Conservation (phyloP, 2,888 invertebrate genomes). For the Fabriciana adippe region DNA sequence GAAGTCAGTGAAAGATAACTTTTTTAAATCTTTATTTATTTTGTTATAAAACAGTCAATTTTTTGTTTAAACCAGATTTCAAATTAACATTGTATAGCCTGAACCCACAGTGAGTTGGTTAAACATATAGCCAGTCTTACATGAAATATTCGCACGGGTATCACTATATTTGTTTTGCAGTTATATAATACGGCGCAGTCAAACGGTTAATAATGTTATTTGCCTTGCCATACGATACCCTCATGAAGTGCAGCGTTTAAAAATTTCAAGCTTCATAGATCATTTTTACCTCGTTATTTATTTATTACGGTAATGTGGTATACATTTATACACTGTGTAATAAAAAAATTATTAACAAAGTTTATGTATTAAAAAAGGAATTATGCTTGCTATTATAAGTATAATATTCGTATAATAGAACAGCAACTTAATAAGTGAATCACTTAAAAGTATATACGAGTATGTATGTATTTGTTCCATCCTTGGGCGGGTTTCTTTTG, state of each 20-base stretch:
- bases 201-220: constrained; percentile 37
- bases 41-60: too few species aligned
- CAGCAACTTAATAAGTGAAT: too few species aligned
- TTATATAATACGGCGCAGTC: constrained; percentile 38
- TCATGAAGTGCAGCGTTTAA: constrained; percentile 23
- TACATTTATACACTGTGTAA: background rate
- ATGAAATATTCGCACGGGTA: constrained; percentile 37
- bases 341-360: background rate
- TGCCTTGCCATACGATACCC: constrained; percentile 34
- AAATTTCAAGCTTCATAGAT: constrained; percentile 10
- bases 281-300: background rate
- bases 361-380: background rate
- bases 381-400: too few species aligned
- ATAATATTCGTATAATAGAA: too few species aligned
- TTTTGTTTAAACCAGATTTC: too few species aligned
- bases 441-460: too few species aligned
- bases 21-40: too few species aligned
- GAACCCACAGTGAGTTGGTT: background rate
- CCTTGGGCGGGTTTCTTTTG: too few species aligned
- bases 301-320: background rate
- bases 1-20: too few species aligned
- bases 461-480: too few species aligned
- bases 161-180: constrained; percentile 37
- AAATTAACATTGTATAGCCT: too few species aligned
- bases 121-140: constrained; percentile 3